A percentile compares a stretch with the other conserved stretches of the same genome.
Conservation (phyloP, 2,888 invertebrate species). For the Thymelicus sylvestris region DNA sequence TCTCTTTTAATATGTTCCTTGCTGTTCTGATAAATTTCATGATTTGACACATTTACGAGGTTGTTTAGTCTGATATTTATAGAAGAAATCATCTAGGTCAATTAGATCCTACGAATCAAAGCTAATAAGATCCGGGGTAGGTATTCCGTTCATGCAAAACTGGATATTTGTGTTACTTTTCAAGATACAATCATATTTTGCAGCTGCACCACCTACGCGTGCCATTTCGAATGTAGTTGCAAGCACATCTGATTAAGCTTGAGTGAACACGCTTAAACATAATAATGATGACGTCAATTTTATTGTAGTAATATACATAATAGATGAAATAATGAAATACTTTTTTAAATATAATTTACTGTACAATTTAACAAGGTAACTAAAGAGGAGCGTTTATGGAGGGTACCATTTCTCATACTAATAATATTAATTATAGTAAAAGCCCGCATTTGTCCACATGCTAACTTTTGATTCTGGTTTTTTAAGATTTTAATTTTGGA, state of each 20-base stretch:
- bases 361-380: not conserved
- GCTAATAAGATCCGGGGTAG: not conserved
- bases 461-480: too few species aligned
- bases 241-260: slow-evolving; percentile 28
- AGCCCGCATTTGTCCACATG: too few species aligned
- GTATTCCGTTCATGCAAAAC: not conserved
- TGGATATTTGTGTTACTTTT: slow-evolving; percentile 11
- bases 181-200: slow-evolving; percentile 32
- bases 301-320: not conserved
- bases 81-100: not conserved
- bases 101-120: not conserved
- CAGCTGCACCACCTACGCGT: slow-evolving; percentile 29
- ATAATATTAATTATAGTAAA: too few species aligned
- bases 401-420: too few species aligned
- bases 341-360: too few species aligned
- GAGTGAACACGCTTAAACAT: slow-evolving; percentile 2
- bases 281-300: slow-evolving; percentile 20
- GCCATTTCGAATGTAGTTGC: slow-evolving; percentile 34
- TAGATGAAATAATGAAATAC: too few species aligned
- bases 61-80: too few species aligned
- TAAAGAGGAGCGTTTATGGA: not conserved
- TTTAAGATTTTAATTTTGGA: too few species aligned
- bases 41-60: too few species aligned
- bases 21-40: too few species aligned
- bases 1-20: too few species aligned